Percentiles rank a stretch among this genome's conserved stretches.
Evolutionary conservation across 2,113 vertebrate species (phyloP).

Genomic region (Motacilla tschutschensis): DNA sequence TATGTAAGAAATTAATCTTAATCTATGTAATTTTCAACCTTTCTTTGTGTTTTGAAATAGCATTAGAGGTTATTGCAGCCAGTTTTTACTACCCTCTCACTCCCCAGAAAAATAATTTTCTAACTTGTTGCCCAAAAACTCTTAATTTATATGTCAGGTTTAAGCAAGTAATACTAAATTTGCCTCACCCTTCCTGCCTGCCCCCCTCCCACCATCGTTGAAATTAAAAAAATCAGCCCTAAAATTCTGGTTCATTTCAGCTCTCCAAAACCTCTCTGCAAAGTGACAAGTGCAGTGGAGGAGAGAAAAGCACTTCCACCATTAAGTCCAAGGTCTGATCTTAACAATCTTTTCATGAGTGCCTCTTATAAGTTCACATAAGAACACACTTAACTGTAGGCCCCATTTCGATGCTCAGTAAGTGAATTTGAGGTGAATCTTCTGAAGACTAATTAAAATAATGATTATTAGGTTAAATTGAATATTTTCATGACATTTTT

Average conservation of each 20-base stretch:
- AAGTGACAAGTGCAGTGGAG: background rate
- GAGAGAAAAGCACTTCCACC: background rate
- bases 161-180: background rate
- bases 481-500: background rate
- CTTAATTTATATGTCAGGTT: background rate
- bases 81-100: background rate
- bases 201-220: fast-evolving
- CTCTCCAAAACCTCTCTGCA: background rate
- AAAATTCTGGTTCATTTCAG: background rate
- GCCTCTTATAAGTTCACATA: background rate
- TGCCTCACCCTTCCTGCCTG: fast-evolving
- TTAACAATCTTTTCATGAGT: background rate
- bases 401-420: background rate
- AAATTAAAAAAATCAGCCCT: background rate
- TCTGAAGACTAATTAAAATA: background rate
- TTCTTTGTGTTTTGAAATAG: background rate
- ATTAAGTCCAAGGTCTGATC: background rate
- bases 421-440: background rate
- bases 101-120: background rate
- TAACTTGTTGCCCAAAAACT: fast-evolving
- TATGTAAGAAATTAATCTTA: background rate
- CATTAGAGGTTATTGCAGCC: background rate
- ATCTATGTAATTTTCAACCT: background rate
- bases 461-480: background rate
- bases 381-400: background rate